A percentile compares a stretch with the other conserved stretches of the same genome.
Conservation (phyloP, 2,888 invertebrate genomes). For the Diploptera punctata region DNA sequence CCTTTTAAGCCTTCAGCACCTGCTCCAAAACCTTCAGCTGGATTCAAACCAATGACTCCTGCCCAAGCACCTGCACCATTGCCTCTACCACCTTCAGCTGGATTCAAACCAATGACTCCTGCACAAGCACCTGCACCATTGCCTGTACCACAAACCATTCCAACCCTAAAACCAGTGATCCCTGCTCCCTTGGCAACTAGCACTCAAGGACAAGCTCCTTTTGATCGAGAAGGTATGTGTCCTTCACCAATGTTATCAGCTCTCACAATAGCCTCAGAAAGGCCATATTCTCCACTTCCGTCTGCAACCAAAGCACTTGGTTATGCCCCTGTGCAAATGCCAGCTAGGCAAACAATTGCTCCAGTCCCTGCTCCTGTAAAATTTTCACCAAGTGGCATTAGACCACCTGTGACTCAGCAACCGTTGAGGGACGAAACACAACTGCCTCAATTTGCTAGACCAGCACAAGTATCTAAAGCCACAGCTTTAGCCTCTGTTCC, state of each 20-base stretch:
- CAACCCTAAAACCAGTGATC: too few species aligned
- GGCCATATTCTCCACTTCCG: constrained; percentile 64
- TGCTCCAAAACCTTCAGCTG: too few species aligned
- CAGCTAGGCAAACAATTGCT: constrained; percentile 68
- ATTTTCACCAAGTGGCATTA: neutral
- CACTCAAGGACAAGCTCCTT: neutral
- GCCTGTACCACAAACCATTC: too few species aligned
- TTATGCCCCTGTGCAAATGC: neutral
- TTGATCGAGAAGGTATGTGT: neutral
- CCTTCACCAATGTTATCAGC: constrained; percentile 71
- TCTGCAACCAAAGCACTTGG: neutral
- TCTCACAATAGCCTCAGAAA: constrained; percentile 70
- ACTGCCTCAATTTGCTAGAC: neutral
- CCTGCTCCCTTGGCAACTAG: neutral
- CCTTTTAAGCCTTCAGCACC: too few species aligned
- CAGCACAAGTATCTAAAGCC: constrained; percentile 5
- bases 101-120: too few species aligned
- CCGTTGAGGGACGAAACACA: constrained; percentile 10
- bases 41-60: too few species aligned
- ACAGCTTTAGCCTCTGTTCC: constrained; percentile 22
- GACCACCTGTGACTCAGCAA: constrained; percentile 4
- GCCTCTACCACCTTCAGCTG: too few species aligned
- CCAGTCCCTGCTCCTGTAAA: constrained; percentile 55
- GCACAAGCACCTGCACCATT: too few species aligned
- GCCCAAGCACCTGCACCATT: too few species aligned